A percentile compares a stretch with the other conserved stretches of the same genome.
Evolutionary conservation across 2,888 invertebrate species (phyloP).

Genomic region (Alitta virens): DNA sequence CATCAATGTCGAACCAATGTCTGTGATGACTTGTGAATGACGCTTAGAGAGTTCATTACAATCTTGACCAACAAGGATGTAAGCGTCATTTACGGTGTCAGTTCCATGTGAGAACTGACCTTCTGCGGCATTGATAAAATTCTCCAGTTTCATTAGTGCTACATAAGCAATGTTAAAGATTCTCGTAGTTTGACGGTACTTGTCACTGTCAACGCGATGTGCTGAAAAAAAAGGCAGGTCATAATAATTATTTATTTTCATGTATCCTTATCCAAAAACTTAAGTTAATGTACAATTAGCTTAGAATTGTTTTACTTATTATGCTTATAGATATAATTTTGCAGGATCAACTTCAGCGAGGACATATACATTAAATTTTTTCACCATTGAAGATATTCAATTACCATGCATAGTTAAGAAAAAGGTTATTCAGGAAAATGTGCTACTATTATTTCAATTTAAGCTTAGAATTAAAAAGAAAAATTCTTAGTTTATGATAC

Average conservation of each 20-base stretch:
- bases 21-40: neutral
- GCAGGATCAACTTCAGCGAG: neutral
- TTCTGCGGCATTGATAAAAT: neutral
- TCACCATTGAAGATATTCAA: neutral
- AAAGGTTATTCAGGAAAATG: no score
- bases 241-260: no score
- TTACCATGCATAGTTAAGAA: no score
- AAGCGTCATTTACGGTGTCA: neutral
- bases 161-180: slow-evolving; percentile 7
- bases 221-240: no score
- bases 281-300: neutral
- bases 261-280: neutral
- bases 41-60: neutral
- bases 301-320: neutral
- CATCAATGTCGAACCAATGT: neutral
- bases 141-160: neutral
- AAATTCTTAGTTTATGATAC: no score
- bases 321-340: neutral
- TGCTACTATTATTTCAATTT: no score
- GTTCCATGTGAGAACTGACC: neutral
- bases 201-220: slow-evolving; percentile 7
- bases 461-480: no score
- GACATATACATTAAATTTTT: neutral
- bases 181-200: slow-evolving; percentile 7
- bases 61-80: neutral